Evolutionary conservation across 2,888 invertebrate species (phyloP), one percentile per base, ranked within the genome.

Genomic region (Pammene fasciana): DNA sequence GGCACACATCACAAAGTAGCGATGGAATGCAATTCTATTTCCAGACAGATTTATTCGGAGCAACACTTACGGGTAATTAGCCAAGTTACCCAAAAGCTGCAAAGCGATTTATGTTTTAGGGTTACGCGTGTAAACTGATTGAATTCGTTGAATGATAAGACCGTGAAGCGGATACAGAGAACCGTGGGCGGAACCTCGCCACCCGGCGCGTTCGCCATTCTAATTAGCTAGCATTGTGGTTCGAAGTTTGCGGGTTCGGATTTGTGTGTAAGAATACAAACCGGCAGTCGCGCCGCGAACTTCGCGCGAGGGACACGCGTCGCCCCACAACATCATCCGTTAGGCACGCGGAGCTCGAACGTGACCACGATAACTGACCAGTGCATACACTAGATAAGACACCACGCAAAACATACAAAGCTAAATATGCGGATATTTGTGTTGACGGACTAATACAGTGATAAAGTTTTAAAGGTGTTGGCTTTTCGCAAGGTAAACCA

Each of bases 191-290:
- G 86, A 86, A 83, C 82, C 79, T 82, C 83, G 79, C 82, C 81
- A 73, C 83, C 82, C 84, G 71, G 84, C 82, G 79, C 86, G 77
- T 79, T 79, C 85, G 89, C 89, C 90, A 91, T 92, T 91, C 92
- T 91, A 92, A 92, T 91, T 90, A 92, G 89, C 87, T 90, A 90
- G 88, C 88, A 91, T 92, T 90, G 92, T 91, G 90, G 89, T 86
- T 82, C 83, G 82, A 87, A 88, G 84, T 89, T 89, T 87, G 89
- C 87, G 85, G 72, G 73, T 73, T 70, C 46, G 62, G 61, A 61
- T 59, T 55, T 62, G 66, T 43, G 60, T 55, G 57, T 60, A 65
- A 67, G 60, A 61, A 56, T 60, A 65, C 67, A 62, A 55, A 65
- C 68, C 56, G 74, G 67, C 79, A 83, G 82, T 92, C 86, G 87